A percentile compares a stretch with the other conserved stretches of the same genome.
Evolutionary conservation across 2,113 vertebrate species (phyloP).

Genomic region (Bubalus kerabau): DNA sequence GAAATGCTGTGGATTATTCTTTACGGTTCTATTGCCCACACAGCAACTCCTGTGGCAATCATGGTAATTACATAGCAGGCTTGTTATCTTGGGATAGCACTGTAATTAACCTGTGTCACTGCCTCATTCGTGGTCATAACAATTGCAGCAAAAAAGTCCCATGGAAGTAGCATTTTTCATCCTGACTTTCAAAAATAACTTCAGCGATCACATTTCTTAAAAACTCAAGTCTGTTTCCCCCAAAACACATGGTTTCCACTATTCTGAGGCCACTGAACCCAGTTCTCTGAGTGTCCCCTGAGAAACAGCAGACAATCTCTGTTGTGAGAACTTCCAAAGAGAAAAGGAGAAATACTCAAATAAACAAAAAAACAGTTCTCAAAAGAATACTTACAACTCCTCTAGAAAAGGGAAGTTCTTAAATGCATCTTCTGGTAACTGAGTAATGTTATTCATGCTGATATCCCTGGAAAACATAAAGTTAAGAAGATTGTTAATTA

Average conservation of each 20-base stretch:
- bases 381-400: constrained; percentile 91
- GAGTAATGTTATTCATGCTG: constrained; percentile 99
- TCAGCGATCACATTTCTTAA: constrained; percentile 3
- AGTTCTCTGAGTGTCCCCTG: neutral
- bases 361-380: neutral
- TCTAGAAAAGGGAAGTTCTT: constrained; percentile 95
- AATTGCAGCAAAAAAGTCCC: constrained; percentile 64
- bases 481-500: neutral
- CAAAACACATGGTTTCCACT: neutral
- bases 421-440: constrained; percentile 93
- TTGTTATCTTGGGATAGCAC: constrained; percentile 74
- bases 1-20: constrained; percentile 49
- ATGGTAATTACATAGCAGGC: constrained; percentile 72
- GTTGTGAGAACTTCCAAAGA: neutral
- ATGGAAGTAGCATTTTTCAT: constrained; percentile 70
- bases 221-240: neutral
- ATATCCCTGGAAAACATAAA: constrained; percentile 88
- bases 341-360: neutral
- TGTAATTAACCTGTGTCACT: constrained; percentile 78
- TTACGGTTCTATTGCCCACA: constrained; percentile 44
- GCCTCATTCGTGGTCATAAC: constrained; percentile 71
- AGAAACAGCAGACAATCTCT: neutral
- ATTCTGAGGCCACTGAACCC: neutral
- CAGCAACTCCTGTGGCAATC: constrained; percentile 67
- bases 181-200: constrained; percentile 68